These are phyloP conservation scores for Eupithecia dodoneata DNA, from an alignment of 2,888 invertebrate species.

Conservation along the genomic window DNA sequence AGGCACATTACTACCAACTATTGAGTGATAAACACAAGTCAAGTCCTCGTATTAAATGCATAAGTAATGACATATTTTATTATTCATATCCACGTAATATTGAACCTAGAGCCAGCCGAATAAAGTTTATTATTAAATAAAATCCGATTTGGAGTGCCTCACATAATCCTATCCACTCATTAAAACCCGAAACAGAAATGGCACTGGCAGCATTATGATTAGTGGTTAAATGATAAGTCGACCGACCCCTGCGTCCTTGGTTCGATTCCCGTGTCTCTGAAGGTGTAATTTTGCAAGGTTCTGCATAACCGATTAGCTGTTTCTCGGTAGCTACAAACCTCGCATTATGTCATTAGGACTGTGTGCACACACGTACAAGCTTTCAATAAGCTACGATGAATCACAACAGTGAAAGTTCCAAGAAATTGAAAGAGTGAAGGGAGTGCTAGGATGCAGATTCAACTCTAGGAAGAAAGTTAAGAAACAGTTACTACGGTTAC, in stretches of 20 bases:
- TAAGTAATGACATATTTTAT: not conserved
- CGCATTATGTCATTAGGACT: slow-evolving; percentile 78
- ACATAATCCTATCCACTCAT: slow-evolving; percentile 68
- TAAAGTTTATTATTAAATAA: slow-evolving; percentile 20
- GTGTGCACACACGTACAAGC: slow-evolving; percentile 58
- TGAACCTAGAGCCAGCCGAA: not conserved
- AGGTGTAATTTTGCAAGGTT: slow-evolving; percentile 79
- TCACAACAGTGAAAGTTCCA: slow-evolving; percentile 1
- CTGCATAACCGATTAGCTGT: slow-evolving; percentile 79
- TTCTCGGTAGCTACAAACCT: slow-evolving; percentile 79
- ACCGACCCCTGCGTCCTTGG: slow-evolving; percentile 80
- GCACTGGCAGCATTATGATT: slow-evolving; percentile 80
- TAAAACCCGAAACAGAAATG: slow-evolving; percentile 79
- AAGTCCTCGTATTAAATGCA: not conserved
- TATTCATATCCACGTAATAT: not conserved
- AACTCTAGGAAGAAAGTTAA: not conserved
- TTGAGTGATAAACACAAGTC: not conserved
- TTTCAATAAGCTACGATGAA: slow-evolving; percentile 47
- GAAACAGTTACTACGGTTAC: no score
- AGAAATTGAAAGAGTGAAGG: not conserved
- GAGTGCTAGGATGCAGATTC: not conserved
- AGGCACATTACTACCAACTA: not conserved
- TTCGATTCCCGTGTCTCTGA: slow-evolving; percentile 81
- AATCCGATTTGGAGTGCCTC: slow-evolving; percentile 21
- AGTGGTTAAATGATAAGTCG: slow-evolving; percentile 80